Evolutionary conservation across 2,113 vertebrate genomes (phyloP).

Genomic region (Vidua macroura): DNA sequence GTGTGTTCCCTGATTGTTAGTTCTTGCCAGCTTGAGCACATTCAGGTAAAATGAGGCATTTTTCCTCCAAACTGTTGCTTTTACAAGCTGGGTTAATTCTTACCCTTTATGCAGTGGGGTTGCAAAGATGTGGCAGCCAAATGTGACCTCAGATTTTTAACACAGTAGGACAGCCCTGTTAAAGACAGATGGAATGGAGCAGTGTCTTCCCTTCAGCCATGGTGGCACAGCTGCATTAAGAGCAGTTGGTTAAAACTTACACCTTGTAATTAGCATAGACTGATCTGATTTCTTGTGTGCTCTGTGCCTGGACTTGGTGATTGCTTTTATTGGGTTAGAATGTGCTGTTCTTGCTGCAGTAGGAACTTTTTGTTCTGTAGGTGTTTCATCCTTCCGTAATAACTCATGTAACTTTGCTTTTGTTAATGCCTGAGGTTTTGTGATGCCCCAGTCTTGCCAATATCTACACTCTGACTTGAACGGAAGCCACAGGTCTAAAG

Average conservation of each 20-base stretch:
- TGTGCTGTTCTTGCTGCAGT: not conserved
- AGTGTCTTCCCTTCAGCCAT: not conserved
- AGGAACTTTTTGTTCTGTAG: not conserved
- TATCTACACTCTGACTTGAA: not conserved
- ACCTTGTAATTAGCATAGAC: not conserved
- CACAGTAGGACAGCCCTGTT: not conserved
- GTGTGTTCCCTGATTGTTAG: not conserved
- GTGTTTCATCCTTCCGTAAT: not conserved
- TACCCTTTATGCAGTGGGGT: not conserved
- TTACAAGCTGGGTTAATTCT: not conserved
- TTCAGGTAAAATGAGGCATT: constrained; percentile 26
- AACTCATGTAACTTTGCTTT: not conserved
- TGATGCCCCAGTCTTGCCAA: not conserved
- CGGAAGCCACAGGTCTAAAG: not conserved
- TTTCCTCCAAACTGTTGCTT: not conserved
- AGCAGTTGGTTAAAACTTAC: not conserved
- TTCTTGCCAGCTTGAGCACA: not conserved
- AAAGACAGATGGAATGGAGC: not conserved
- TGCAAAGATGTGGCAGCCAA: not conserved
- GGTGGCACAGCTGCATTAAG: not conserved
- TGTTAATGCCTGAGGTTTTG: not conserved
- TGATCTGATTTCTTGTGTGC: not conserved
- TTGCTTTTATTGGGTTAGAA: constrained; percentile 2
- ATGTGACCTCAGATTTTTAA: not conserved
- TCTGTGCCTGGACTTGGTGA: not conserved